Evolutionary conservation across 2,888 invertebrate genomes (phyloP).

Genomic region (Stenoptilia bipunctidactyla): DNA sequence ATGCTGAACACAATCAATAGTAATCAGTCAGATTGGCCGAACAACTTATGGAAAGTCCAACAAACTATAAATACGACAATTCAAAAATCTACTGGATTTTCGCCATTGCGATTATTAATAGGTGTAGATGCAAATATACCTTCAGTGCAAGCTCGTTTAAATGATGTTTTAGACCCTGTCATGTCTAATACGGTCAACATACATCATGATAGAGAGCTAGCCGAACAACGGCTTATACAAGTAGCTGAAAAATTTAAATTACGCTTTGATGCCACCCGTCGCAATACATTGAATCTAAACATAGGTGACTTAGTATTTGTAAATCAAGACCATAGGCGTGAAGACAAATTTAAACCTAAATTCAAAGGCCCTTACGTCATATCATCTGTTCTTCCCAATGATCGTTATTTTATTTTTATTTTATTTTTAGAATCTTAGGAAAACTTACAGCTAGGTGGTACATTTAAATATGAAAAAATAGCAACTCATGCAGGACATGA

Average conservation of each 20-base stretch:
- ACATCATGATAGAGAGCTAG: background rate
- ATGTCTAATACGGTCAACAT: background rate
- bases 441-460: too few species aligned
- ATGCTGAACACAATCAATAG: conserved; percentile 13
- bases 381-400: conserved; percentile 1
- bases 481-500: too few species aligned
- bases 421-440: too few species aligned
- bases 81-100: conserved; percentile 10
- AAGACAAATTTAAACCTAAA: conserved; percentile 6
- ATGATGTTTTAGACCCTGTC: conserved; percentile 1
- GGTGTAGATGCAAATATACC: conserved; percentile 8
- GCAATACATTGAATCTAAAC: conserved; percentile 1
- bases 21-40: conserved; percentile 15
- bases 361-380: conserved; percentile 9
- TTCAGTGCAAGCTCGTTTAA: conserved; percentile 5
- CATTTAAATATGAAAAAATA: too few species aligned
- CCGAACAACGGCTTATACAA: background rate
- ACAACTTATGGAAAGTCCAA: conserved; percentile 12
- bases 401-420: too few species aligned
- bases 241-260: background rate
- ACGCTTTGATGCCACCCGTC: conserved; percentile 3
- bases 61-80: conserved; percentile 11
- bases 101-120: conserved; percentile 8
- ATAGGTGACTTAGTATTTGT: conserved; percentile 5
- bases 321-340: conserved; percentile 5